These are phyloP conservation scores for Zygaena filipendulae DNA, from an alignment of 2,888 invertebrate species.

Conservation along the genomic window DNA sequence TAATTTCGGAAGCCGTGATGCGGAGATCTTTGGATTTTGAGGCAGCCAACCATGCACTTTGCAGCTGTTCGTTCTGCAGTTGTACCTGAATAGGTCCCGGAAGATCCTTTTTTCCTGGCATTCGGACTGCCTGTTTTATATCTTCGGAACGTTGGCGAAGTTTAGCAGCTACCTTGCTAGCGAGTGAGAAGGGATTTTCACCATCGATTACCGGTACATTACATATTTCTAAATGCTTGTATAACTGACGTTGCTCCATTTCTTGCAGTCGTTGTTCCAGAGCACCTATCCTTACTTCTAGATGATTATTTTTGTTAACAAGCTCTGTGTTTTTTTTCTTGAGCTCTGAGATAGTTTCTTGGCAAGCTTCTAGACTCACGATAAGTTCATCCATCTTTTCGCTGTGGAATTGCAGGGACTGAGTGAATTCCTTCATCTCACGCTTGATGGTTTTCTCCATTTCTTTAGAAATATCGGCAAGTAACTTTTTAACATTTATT, in stretches of 20 bases:
- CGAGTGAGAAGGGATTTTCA: too few relatives aligned
- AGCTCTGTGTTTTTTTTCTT: constrained; percentile 5
- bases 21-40: not conserved
- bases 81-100: not conserved
- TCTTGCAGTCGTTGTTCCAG: constrained; percentile 15
- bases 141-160: too few relatives aligned
- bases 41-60: not conserved
- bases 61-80: not conserved
- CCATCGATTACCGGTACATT: constrained; percentile 3
- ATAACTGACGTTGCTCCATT: constrained; percentile 12
- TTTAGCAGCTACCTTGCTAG: not conserved
- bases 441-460: constrained; percentile 9
- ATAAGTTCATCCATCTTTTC: too few relatives aligned
- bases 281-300: constrained; percentile 5
- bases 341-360: constrained; percentile 4
- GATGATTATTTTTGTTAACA: constrained; percentile 5
- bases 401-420: constrained; percentile 7
- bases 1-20: too few relatives aligned
- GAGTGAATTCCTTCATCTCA: constrained; percentile 3
- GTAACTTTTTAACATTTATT: constrained; percentile 4
- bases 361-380: too few relatives aligned
- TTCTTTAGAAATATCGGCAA: constrained; percentile 10
- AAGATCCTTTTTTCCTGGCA: too few relatives aligned
- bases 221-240: constrained; percentile 7
- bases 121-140: too few relatives aligned